phyloP scores from a whole-genome alignment of 2,888 invertebrate species.

The Ephialtes manifestator region DNA sequence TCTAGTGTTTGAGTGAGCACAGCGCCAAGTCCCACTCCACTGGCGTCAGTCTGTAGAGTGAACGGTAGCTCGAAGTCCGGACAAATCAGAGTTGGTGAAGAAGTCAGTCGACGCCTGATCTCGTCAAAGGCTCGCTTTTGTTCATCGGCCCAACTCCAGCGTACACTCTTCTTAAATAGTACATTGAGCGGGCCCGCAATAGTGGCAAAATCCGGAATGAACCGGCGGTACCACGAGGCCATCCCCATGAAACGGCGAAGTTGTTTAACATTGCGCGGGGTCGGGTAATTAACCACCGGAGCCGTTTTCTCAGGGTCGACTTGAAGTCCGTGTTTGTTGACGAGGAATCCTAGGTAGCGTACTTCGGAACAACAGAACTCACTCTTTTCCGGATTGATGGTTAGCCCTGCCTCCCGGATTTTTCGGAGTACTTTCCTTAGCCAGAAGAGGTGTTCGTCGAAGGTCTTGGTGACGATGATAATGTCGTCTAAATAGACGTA shows the following conservation, averaged over 20 bases:
- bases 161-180: not conserved
- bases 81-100: constrained; percentile 63
- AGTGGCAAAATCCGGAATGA: not conserved
- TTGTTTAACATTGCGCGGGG: constrained; percentile 33
- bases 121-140: constrained; percentile 51
- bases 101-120: constrained; percentile 28
- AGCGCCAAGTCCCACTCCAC: constrained; percentile 59
- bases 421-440: constrained; percentile 62
- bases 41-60: constrained; percentile 59
- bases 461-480: constrained; percentile 57
- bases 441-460: constrained; percentile 54
- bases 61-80: constrained; percentile 65
- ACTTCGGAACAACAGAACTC: no score
- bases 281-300: not conserved
- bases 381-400: constrained; percentile 34
- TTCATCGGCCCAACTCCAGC: constrained; percentile 34
- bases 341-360: no score
- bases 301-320: constrained; percentile 37
- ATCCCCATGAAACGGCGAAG: constrained; percentile 30
- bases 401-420: constrained; percentile 74
- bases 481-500: constrained; percentile 71
- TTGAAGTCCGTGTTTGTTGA: constrained; percentile 24
- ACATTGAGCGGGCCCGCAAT: not conserved
- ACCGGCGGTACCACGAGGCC: constrained; percentile 37
- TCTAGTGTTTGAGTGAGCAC: constrained; percentile 37